phyloP scores from a whole-genome alignment of 2,113 vertebrate genomes.

The Hippoglossus stenolepis region DNA sequence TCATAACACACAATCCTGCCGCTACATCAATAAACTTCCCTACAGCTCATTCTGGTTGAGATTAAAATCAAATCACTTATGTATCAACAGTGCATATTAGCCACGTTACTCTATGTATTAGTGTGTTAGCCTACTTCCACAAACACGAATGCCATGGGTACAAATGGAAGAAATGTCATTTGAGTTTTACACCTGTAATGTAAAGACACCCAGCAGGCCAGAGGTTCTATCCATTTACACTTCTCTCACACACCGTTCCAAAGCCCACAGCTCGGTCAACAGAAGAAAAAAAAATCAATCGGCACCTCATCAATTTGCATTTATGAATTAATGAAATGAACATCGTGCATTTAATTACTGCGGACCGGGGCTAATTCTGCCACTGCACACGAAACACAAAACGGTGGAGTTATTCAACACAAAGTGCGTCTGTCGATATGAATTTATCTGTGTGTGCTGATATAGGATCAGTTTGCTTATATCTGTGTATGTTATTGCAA shows the following conservation, averaged over 20 bases:
- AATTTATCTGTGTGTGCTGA: not conserved
- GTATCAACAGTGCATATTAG: no score
- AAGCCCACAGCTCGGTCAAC: not conserved
- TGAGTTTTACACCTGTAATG: not conserved
- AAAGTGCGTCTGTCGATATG: not conserved
- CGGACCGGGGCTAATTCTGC: not conserved
- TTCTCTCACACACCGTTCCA: not conserved
- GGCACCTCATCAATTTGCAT: slow-evolving; percentile 13
- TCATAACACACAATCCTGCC: not conserved
- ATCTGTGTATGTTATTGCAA: not conserved
- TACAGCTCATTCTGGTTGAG: no score
- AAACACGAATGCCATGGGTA: not conserved
- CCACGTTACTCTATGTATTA: not conserved
- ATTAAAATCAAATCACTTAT: no score
- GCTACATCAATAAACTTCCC: not conserved
- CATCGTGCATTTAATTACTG: slow-evolving; percentile 7
- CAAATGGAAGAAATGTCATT: not conserved
- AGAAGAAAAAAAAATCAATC: slow-evolving; percentile 20
- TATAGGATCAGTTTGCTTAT: not conserved
- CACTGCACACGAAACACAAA: not conserved
- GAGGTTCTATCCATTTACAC: not conserved
- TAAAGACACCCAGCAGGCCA: slow-evolving; percentile 9
- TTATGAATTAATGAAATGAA: slow-evolving; percentile 7
- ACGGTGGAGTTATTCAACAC: not conserved
- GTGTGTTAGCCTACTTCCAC: not conserved